Base-by-base conservation (phyloP, 2,888 invertebrate species). In the Aporophyla nigra region DNA sequence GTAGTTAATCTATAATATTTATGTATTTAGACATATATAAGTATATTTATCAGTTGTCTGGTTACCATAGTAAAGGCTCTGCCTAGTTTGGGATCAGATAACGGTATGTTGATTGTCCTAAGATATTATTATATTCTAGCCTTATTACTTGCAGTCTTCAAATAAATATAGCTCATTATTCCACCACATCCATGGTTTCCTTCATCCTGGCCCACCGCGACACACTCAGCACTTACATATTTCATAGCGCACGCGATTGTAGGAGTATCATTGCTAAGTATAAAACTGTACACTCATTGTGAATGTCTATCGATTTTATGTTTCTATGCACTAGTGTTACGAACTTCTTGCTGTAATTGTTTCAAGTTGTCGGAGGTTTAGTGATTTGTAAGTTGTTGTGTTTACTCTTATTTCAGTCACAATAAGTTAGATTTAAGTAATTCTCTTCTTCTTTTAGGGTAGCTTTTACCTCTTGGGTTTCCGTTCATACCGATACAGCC, bases 231-330 rank as follows among this genome's bases (percentile, higher is more conserved):
- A 40, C 74, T 74, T 86, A 85, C 88, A 90, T 90, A 86, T 89
- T 88, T 87, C 88, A 90, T 86, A 80, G 74, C 72, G 80, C 89
- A 90, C 88, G 89, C 90, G 84, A 90, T 78, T 85, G 40, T 84
- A 46, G 10, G 43, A 46, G 43, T 46, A 84, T 86, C 76, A 77
- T 73, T 51, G 73, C 71, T 82, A 78, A 82, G 72, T 74, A 79
- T 75, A 73, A 71, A 73, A 72, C 62, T 83, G 49, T 66, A 71
- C 70, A 75, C 69, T 82, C 70, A 69, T 76, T 82, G 72, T 83
- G 74, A 75, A 76, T 80, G 77, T 61, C 71, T 56, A 86, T 86
- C 83, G 87, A 87, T 87, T 87, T 82, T 82, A 40, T 74, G 71
- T 58, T 80, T 84, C 73, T 69, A 67, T 73, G 76, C 70, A 70